Percentiles rank a stretch among this genome's conserved stretches.
Evolutionary conservation across 2,888 invertebrate genomes (phyloP).

Genomic region (Cryptocephalus primarius): DNA sequence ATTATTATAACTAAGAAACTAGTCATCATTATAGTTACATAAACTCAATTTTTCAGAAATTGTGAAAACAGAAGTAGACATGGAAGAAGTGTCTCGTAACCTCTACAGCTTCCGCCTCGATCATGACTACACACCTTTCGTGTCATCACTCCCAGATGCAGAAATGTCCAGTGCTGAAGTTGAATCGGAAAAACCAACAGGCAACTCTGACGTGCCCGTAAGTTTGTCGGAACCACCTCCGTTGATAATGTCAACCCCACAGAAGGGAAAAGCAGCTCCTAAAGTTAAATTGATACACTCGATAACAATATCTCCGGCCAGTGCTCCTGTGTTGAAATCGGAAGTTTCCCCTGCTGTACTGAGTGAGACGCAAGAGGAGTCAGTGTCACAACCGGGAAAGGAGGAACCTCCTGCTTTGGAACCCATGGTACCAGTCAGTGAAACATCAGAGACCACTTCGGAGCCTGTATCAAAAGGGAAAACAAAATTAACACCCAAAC

Average conservation of each 20-base stretch:
- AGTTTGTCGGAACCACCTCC: slow-evolving; percentile 11
- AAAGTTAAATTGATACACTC: slow-evolving; percentile 15
- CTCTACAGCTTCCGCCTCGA: slow-evolving; percentile 58
- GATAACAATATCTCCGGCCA: slow-evolving; percentile 9
- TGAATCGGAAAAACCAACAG: slow-evolving; percentile 34
- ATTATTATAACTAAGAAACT: no score
- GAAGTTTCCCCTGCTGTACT: not conserved
- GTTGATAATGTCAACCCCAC: slow-evolving; percentile 6
- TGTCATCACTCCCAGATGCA: slow-evolving; percentile 50
- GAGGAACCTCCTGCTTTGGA: slow-evolving; percentile 1
- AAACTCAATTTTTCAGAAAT: slow-evolving; percentile 11
- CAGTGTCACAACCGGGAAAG: slow-evolving; percentile 1
- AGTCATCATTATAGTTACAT: no score
- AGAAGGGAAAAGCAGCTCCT: slow-evolving; percentile 10
- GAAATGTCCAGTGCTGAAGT: slow-evolving; percentile 21
- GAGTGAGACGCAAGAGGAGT: slow-evolving; percentile 2
- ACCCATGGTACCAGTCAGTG: not conserved
- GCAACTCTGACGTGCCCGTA: slow-evolving; percentile 28
- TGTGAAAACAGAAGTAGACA: slow-evolving; percentile 23
- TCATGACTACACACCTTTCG: slow-evolving; percentile 69
- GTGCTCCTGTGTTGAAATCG: not conserved
- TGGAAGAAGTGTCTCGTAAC: slow-evolving; percentile 37
- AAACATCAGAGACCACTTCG: not conserved
- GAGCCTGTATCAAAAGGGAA: slow-evolving; percentile 1
- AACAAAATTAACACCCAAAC: slow-evolving; percentile 6